These are phyloP conservation scores for Chrysolina haemoptera DNA, from an alignment of 2,888 invertebrate genomes.

Conservation along the genomic window DNA sequence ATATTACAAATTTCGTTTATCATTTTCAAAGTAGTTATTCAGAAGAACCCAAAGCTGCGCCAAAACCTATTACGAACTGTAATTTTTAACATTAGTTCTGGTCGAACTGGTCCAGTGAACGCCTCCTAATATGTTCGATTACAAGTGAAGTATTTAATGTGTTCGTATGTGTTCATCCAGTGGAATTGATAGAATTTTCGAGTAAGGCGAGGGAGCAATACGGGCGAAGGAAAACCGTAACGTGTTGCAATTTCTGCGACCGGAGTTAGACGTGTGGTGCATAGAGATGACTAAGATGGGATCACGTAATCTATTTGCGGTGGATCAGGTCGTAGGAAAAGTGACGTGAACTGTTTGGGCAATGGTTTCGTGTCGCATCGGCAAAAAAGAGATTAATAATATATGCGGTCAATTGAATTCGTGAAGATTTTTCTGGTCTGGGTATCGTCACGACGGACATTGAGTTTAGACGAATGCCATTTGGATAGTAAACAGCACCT, in stretches of 20 bases:
- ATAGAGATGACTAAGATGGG: conserved; percentile 64
- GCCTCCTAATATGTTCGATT: conserved; percentile 41
- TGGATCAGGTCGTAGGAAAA: conserved; percentile 55
- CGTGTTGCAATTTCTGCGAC: conserved; percentile 63
- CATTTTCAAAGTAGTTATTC: no score
- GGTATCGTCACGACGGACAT: neutral
- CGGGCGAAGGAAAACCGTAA: conserved; percentile 55
- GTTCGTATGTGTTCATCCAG: conserved; percentile 56
- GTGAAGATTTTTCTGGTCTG: conserved; percentile 4
- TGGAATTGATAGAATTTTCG: conserved; percentile 60
- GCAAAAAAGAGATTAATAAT: conserved; percentile 66
- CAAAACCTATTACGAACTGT: conserved; percentile 1
- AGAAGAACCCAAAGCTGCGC: neutral
- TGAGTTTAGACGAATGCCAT: neutral
- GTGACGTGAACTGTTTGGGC: conserved; percentile 61
- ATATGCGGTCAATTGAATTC: conserved; percentile 11
- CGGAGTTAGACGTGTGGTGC: conserved; percentile 62
- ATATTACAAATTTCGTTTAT: no score
- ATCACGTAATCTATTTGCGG: conserved; percentile 70
- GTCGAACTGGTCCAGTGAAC: conserved; percentile 23
- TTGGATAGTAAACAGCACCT: neutral
- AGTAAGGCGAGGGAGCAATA: conserved; percentile 20
- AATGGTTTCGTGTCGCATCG: conserved; percentile 62
- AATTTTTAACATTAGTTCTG: conserved; percentile 40
- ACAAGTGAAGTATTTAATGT: conserved; percentile 53